Base-by-base conservation (phyloP, 2,888 invertebrate genomes). In the Tanaodytes sp. region DNA sequence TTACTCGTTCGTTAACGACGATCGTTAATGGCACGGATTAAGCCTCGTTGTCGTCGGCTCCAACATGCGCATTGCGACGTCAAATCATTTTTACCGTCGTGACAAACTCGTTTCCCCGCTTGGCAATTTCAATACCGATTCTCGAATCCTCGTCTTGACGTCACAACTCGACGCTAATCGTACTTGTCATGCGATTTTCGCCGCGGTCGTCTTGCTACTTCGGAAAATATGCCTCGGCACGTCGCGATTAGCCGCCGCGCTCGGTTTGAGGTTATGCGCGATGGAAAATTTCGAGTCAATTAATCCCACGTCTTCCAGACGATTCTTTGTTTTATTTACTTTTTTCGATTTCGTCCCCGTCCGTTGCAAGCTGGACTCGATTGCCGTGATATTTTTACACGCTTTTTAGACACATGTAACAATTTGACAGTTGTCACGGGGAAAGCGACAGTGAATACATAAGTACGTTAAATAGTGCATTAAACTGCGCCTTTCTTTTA, bases 11-110 rank as follows among this genome's bases (percentile, higher is more conserved):
- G 19, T 31, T 39, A 40, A 59, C 40, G 33, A 51, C 59, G 59
- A 51, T 59, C 49, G 51, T 59, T 51, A 59, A 49, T 42, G 39
- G 43, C 49, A 40, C 39, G 27, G 40, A 12, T 9, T 9, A 27
- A 27, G n/a, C 31, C 37, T 30, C 48, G 48, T 40, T 40, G 39
- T 51, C 59, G 42, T 59, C 42, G 48, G 58, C 58, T 43, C 23
- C 46, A 40, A 59, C 59, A 59, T 59, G 59, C 59, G 59, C 59
- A 49, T 20, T 59, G 59, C 59, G 59, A 33, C 49, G 19, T n/a
- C 37, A 37, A n/a, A 19, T 12, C 19, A 1, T 33, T 46, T 33
- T 33, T 33, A 6, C 5, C 18, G 46, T 42, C 14, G n/a, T n/a
- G n/a, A n/a, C n/a, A n/a, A n/a, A n/a, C n/a, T n/a, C n/a, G n/a